Evolutionary conservation across 1,140 invertebrate species (phyloP).

Genomic region (Drosophila pandora): DNA sequence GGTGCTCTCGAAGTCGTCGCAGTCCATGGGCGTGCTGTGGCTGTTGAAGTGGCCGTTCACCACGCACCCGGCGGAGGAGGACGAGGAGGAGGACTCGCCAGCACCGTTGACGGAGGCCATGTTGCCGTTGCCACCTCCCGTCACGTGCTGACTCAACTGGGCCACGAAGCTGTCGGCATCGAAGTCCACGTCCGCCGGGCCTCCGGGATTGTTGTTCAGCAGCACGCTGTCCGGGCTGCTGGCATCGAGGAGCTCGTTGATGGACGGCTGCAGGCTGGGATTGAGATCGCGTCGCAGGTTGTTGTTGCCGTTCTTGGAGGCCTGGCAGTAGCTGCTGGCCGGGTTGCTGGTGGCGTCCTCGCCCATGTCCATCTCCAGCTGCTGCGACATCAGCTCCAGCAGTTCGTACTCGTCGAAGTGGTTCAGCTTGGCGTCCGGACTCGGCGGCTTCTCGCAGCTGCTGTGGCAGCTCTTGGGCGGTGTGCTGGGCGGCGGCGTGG

Average conservation of each 20-base stretch:
- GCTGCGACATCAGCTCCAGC: constrained; percentile 82
- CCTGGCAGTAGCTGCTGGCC: constrained; percentile 46
- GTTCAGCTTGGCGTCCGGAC: constrained; percentile 72
- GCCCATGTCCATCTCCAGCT: constrained; percentile 83
- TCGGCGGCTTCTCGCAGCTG: constrained; percentile 47
- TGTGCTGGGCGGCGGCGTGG: constrained; percentile 62
- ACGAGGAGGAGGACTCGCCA: constrained; percentile 33
- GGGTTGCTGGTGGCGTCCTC: constrained; percentile 63
- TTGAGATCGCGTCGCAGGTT: constrained; percentile 77
- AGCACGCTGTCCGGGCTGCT: constrained; percentile 66
- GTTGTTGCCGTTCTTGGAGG: constrained; percentile 35
- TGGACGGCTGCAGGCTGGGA: constrained; percentile 77
- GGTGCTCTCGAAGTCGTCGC: constrained; percentile 82
- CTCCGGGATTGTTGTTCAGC: constrained; percentile 61
- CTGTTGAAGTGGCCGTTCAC: constrained; percentile 60
- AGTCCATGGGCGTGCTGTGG: constrained; percentile 78
- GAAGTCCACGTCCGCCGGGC: constrained; percentile 62
- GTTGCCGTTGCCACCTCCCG: constrained; percentile 20
- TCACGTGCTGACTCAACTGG: constrained; percentile 70
- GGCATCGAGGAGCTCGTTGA: constrained; percentile 75
- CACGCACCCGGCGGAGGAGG: neutral
- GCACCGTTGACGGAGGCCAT: constrained; percentile 19
- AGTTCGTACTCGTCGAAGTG: constrained; percentile 82
- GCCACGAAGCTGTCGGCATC: constrained; percentile 79
- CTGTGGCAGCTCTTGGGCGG: constrained; percentile 56